Evolutionary conservation across 2,888 invertebrate species (phyloP).

Genomic region (Patella caerulea): DNA sequence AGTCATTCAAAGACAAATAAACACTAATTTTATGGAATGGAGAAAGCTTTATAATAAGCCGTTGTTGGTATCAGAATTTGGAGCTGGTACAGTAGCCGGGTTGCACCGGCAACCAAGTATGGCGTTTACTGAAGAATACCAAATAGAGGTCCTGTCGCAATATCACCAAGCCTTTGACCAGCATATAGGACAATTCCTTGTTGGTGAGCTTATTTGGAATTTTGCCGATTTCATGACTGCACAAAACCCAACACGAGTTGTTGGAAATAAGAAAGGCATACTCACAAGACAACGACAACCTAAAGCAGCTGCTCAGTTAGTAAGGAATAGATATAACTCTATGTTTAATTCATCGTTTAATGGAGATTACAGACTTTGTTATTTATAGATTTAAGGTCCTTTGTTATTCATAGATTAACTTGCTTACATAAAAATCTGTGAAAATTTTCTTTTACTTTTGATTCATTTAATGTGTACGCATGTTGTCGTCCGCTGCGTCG

Average conservation of each 20-base stretch:
- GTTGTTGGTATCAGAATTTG: slow-evolving; percentile 93
- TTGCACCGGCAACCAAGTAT: slow-evolving; percentile 79
- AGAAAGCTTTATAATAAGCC: slow-evolving; percentile 86
- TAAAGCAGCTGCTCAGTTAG: slow-evolving; percentile 86
- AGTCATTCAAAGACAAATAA: slow-evolving; percentile 79
- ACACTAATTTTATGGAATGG: slow-evolving; percentile 85
- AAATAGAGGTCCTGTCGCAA: slow-evolving; percentile 83
- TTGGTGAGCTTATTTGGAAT: slow-evolving; percentile 98
- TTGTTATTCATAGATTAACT: too few relatives aligned
- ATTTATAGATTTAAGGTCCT: too few relatives aligned
- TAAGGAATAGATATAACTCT: slow-evolving; percentile 81
- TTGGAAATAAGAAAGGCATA: slow-evolving; percentile 76
- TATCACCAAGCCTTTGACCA: slow-evolving; percentile 93
- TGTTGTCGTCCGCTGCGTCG: too few relatives aligned
- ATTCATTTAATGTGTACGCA: too few relatives aligned
- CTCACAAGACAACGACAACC: slow-evolving; percentile 93
- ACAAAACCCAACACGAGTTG: slow-evolving; percentile 74
- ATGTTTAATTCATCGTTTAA: neutral
- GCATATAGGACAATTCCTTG: slow-evolving; percentile 80
- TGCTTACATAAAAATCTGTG: too few relatives aligned
- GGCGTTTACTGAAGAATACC: slow-evolving; percentile 96
- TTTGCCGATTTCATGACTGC: slow-evolving; percentile 97
- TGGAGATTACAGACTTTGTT: too few relatives aligned
- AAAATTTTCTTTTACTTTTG: too few relatives aligned
- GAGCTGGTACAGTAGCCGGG: slow-evolving; percentile 92